Base-by-base conservation (phyloP, 2,797 vertebrate species). In the Takifugu ocellatus region DNA sequence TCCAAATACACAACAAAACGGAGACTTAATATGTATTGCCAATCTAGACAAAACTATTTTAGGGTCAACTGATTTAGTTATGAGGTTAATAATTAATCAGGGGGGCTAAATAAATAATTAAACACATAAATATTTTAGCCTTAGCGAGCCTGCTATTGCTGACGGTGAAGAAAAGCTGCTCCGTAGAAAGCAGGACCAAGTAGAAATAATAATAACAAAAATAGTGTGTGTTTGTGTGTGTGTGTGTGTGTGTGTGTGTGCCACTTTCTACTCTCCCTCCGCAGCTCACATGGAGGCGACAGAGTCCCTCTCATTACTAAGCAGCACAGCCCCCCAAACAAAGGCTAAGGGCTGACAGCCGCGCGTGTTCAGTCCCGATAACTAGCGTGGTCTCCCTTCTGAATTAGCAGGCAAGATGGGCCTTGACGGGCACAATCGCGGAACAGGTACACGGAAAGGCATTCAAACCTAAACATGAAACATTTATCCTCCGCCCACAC, bases 241-340 rank as follows among this genome's bases (percentile, higher is more conserved):
- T 53, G 44, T 51, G 39, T 51, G 52, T 71, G 67, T 64, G 67
- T 61, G 64, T 72, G 63, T 58, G 65, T 54, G 47, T 53, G 57
- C 55, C 51, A 68, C 55, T 74, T 79, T 74, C 57, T 85, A 75
- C 79, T 85, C 79, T 90, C 78, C 87, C 83, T 83, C 78, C 72
- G 66, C 79, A 84, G 84, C 84, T 88, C 80, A 84, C 81, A 86
- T 21, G 84, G 83, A 82, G 84, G 89, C 81, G 85, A 89, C 89
- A 88, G 84, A 89, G 87, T 86, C 80, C 79, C 82, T 79, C 84
- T 91, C 84, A 88, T 91, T 90, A 87, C 84, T 77, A 86, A 88
- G 79, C 84, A 79, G 79, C 82, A 78, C 72, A 74, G 74, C 72
- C 77, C 75, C 36, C 75, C 78, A 89, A 87, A 91, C 89, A 91